Percentiles rank a stretch among this genome's conserved stretches.
Evolutionary conservation across 1,140 invertebrate genomes (phyloP).

Genomic region (Halyomorpha halys): DNA sequence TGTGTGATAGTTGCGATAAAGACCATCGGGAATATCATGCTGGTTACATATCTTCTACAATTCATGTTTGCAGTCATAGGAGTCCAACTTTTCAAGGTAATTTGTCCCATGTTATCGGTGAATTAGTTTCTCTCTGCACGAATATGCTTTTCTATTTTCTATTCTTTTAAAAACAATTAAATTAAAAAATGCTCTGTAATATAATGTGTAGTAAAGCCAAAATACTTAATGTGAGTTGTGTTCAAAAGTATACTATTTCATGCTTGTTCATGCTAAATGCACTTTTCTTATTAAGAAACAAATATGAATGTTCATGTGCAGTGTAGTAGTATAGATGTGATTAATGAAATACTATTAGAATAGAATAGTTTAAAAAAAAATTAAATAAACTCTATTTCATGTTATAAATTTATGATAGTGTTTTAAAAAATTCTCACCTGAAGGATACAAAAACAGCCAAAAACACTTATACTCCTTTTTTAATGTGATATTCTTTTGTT

Average conservation of each 20-base stretch:
- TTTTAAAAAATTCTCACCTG: too few relatives aligned
- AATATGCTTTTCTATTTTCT: slow-evolving; percentile 13
- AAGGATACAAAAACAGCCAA: too few relatives aligned
- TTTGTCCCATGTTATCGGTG: slow-evolving; percentile 12
- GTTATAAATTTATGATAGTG: too few relatives aligned
- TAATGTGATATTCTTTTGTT: too few relatives aligned
- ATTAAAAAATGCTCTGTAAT: not conserved
- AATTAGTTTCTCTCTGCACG: slow-evolving; percentile 19
- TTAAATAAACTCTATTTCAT: too few relatives aligned
- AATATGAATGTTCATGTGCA: slow-evolving; percentile 2
- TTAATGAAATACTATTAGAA: slow-evolving; percentile 8
- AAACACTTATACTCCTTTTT: too few relatives aligned
- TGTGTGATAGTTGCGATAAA: slow-evolving; percentile 98
- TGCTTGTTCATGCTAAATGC: slow-evolving; percentile 4
- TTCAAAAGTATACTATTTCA: slow-evolving; percentile 1
- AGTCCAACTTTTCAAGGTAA: slow-evolving; percentile 99
- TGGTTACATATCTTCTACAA: slow-evolving; percentile 96
- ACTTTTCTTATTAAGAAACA: not conserved
- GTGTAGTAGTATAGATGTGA: slow-evolving; percentile 7
- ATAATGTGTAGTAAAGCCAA: slow-evolving; percentile 2
- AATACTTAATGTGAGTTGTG: slow-evolving; percentile 7
- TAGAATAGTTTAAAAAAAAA: not conserved
- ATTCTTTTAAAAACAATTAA: not conserved
- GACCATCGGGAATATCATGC: slow-evolving; percentile 98
- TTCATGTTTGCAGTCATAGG: slow-evolving; percentile 99